Evolutionary conservation across 2,113 vertebrate genomes (phyloP).

Genomic region (Sporophila hypoxantha): DNA sequence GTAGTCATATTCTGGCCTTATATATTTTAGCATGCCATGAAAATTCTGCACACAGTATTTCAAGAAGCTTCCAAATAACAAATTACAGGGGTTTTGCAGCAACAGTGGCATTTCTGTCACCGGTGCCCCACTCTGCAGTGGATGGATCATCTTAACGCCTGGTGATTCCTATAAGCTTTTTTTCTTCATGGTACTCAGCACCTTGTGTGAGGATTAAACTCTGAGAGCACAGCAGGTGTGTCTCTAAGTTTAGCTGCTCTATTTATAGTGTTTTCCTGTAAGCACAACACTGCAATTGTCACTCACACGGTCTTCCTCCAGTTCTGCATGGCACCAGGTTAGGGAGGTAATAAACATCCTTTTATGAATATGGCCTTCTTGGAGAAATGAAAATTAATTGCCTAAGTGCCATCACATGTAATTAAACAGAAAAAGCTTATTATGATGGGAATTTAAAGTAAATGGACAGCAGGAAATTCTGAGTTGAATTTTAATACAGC

Average conservation of each 20-base stretch:
- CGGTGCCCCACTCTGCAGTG: not conserved
- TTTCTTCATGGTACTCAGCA: not conserved
- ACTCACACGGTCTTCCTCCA: not conserved
- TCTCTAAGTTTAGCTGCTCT: constrained; percentile 6
- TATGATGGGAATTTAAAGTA: not conserved
- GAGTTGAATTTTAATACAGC: not conserved
- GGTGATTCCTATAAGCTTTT: not conserved
- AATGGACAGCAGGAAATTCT: not conserved
- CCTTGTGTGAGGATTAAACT: not conserved
- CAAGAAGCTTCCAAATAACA: not conserved
- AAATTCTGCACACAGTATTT: not conserved
- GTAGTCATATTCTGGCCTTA: not conserved
- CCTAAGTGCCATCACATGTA: not conserved
- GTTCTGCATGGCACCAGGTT: not conserved
- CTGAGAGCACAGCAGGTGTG: not conserved
- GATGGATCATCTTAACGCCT: not conserved
- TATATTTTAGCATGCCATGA: not conserved
- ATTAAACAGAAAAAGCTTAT: not conserved
- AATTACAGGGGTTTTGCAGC: not conserved
- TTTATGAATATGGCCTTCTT: not conserved
- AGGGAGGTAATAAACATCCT: not conserved
- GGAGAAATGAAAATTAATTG: not conserved
- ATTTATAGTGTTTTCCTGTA: constrained; percentile 29
- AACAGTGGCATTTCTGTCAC: not conserved
- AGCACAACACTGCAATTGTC: not conserved